phyloP scores from a whole-genome alignment of 2,113 vertebrate genomes.

The Notothenia rossii region DNA sequence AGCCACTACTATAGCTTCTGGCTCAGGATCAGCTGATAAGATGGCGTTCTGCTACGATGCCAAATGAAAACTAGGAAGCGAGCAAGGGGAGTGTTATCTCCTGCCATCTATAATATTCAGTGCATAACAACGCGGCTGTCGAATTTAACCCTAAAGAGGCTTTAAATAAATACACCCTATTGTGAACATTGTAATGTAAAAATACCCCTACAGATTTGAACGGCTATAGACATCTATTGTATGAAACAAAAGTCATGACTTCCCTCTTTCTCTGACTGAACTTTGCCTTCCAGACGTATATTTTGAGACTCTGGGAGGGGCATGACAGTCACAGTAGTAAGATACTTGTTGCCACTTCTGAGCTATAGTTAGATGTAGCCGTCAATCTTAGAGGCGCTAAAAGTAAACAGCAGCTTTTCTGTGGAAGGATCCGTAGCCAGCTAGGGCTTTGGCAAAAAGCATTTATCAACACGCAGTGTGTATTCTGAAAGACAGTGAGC shows the following conservation, averaged over 20 bases:
- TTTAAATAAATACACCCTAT: slow-evolving; percentile 27
- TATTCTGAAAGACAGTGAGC: slow-evolving; percentile 21
- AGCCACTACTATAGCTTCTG: slow-evolving; percentile 75
- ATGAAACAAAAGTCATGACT: slow-evolving; percentile 25
- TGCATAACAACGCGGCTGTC: slow-evolving; percentile 19
- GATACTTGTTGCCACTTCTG: slow-evolving; percentile 58
- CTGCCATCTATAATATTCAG: slow-evolving; percentile 35
- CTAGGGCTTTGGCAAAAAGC: slow-evolving; percentile 21
- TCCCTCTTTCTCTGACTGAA: slow-evolving; percentile 20
- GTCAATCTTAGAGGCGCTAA: slow-evolving; percentile 53
- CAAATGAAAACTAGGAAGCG: slow-evolving; percentile 67
- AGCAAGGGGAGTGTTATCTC: slow-evolving; percentile 52
- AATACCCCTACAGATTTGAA: slow-evolving; percentile 9
- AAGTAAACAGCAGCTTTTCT: slow-evolving; percentile 66
- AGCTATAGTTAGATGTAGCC: slow-evolving; percentile 72
- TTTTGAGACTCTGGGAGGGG: slow-evolving; percentile 53
- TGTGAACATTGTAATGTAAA: slow-evolving; percentile 21
- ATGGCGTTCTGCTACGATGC: slow-evolving; percentile 66
- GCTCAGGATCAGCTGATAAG: slow-evolving; percentile 82
- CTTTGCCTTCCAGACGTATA: slow-evolving; percentile 40
- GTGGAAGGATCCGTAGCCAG: slow-evolving; percentile 35
- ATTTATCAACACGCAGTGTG: slow-evolving; percentile 23
- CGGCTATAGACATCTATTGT: slow-evolving; percentile 9
- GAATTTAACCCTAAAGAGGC: slow-evolving; percentile 10
- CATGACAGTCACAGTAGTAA: slow-evolving; percentile 66